Base-by-base conservation (phyloP, 2,797 vertebrate genomes). In the Euphonia xanthogaster region DNA sequence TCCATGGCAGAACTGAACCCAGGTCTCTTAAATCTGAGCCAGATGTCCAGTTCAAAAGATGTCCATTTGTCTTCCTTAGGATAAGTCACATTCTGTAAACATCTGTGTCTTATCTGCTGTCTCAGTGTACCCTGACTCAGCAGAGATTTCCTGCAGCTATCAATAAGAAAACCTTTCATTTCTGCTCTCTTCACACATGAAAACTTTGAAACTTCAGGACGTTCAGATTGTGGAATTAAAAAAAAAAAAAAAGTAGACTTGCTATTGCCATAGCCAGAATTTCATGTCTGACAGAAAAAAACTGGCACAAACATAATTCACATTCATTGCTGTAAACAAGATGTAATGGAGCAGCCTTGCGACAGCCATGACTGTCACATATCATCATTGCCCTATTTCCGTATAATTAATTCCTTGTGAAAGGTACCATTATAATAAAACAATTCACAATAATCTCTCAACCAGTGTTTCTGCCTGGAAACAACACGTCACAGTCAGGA, bases 401-500 rank as follows among this genome's bases (percentile, higher is more conserved):
- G 86, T 67, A 42, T 57, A 93, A 95, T 94, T 96, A 93, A 96
- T 88, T 89, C 66, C 63, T 90, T 30, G 7, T 90, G 93, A 93
- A 97, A 92, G 35, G 62, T 82, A 87, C 9, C 24, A 51, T 83
- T 89, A 71, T 65, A 91, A 92, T 73, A 84, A 88, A 95, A 78
- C 73, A 71, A 86, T 81, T 80, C n/a, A 79, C 76, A 92, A 54
- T 57, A 76, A 44, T 60, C 17, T 82, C 76, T 44, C 57, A 79
- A 23, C 7, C n/a, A 57, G 37, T 75, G 74, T 93, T 91, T 79
- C 73, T 73, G 65, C 66, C 61, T 81, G 47, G 63, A 96, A 95
- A 93, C 35, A 89, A 30, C 66, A 88, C 4, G 3, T 66, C 91
- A 57, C 27, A 84, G 73, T 63, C 40, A 88, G 42, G 48, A 91